Base-by-base conservation (phyloP, 2,797 vertebrate species). In the Todus mexicanus region DNA sequence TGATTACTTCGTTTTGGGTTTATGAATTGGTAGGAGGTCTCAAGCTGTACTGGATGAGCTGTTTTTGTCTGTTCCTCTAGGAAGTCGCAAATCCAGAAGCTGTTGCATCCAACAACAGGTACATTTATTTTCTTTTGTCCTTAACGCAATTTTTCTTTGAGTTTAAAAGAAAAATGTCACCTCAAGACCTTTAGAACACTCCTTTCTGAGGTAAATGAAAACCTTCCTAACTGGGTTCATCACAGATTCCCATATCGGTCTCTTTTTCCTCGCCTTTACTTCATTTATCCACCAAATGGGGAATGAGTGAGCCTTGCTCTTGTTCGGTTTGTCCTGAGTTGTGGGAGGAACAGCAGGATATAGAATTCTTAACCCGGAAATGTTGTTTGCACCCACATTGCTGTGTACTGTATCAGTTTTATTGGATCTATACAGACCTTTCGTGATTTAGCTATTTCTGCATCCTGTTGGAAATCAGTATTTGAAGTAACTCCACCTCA, bases 221-320 rank as follows among this genome's bases (percentile, higher is more conserved):
- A n/a, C 7, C 2, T 73, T 66, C 37, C 13, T 3, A 40, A 35
- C 8, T 27, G 7, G 0, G 1, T 43, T 87, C 22, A 4, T 5
- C 19, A 53, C 20, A 56, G 14, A 33, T 63, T 70, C 12, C 25
- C 2, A 2, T 1, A 5, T 22, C 75, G 23, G 8, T 72, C 6
- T 75, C 29, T 79, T 63, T 50, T 65, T 47, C 15, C 21, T 85
- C 8, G 21, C 15, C 2, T 76, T 43, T 47, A 27, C 9, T 7
- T 76, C 3, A 15, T 89, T 87, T 84, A 23, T 56, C 10, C 37
- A 74, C 11, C 38, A 57, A 72, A 64, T 9, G 12, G 13, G 6
- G 51, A 50, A 75, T 2, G 7, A 78, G 3, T 17, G 31, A 80
- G 9, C 6, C 31, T 80, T 35, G 10, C 3, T 43, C 18, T 54